Conservation (phyloP, 2,888 invertebrate species). For the Troides helena region DNA sequence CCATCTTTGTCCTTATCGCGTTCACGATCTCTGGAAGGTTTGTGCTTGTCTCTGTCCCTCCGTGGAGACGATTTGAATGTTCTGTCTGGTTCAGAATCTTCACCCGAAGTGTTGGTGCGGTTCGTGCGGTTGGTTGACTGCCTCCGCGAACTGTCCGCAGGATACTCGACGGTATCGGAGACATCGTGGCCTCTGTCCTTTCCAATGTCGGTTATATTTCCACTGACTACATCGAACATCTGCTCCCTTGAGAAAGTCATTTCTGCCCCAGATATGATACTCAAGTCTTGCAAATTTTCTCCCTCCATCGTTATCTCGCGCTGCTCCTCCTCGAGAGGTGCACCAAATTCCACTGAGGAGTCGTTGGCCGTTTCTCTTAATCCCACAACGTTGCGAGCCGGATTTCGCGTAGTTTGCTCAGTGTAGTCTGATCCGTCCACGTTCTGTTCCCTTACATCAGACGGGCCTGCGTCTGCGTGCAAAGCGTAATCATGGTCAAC, state of each 20-base stretch:
- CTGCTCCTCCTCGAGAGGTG: slow-evolving; percentile 60
- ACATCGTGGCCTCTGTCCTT: slow-evolving; percentile 53
- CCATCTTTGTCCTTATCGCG: slow-evolving; percentile 48
- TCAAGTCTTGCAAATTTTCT: slow-evolving; percentile 77
- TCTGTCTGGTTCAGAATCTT: slow-evolving; percentile 70
- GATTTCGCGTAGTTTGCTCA: slow-evolving; percentile 53
- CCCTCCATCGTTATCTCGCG: slow-evolving; percentile 81
- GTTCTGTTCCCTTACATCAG: slow-evolving; percentile 66
- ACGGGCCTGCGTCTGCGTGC: slow-evolving; percentile 51
- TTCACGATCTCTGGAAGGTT: slow-evolving; percentile 53
- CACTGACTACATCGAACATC: slow-evolving; percentile 73
- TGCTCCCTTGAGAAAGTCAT: slow-evolving; percentile 69
- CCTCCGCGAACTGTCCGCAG: slow-evolving; percentile 50
- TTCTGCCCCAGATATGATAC: slow-evolving; percentile 59
- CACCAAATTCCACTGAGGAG: slow-evolving; percentile 48
- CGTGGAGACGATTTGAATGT: slow-evolving; percentile 62
- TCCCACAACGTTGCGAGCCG: slow-evolving; percentile 54
- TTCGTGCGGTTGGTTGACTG: slow-evolving; percentile 52
- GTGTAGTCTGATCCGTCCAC: slow-evolving; percentile 72
- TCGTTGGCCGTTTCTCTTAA: slow-evolving; percentile 48
- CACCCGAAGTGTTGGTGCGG: slow-evolving; percentile 59
- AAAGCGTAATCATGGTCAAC: slow-evolving; percentile 69
- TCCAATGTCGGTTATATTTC: slow-evolving; percentile 48
- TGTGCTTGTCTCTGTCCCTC: slow-evolving; percentile 59
- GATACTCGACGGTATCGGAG: slow-evolving; percentile 57